Conservation (phyloP, 1,140 invertebrate species). For the Rhizoglyphus robini region DNA sequence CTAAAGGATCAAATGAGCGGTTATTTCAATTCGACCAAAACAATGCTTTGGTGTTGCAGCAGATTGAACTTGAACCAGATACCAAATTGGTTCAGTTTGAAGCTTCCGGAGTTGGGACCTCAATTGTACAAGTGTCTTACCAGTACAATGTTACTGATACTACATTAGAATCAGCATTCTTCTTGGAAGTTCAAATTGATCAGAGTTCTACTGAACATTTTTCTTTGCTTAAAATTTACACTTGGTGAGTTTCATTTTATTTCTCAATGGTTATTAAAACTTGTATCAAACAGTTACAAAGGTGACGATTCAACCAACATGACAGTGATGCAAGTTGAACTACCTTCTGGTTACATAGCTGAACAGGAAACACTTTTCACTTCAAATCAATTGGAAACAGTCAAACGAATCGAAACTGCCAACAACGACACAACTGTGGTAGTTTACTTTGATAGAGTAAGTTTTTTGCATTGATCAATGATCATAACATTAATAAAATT, state of each 20-base stretch:
- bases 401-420: constrained; percentile 64
- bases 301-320: constrained; percentile 46
- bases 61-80: too few species aligned
- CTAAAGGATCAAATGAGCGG: too few species aligned
- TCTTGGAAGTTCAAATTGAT: too few species aligned
- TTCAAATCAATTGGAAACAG: constrained; percentile 52
- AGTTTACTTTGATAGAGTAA: constrained; percentile 61
- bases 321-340: too few species aligned
- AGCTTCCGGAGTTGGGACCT: too few species aligned
- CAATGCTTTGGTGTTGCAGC: too few species aligned
- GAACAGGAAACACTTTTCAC: constrained; percentile 69
- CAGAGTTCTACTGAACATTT: background rate
- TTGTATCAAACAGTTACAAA: constrained; percentile 35
- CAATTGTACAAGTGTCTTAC: too few species aligned
- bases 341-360: too few species aligned
- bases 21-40: too few species aligned
- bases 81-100: too few species aligned
- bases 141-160: too few species aligned
- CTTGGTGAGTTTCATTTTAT: constrained; percentile 50
- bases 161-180: too few species aligned
- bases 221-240: background rate
- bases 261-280: constrained; percentile 46
- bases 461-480: constrained; percentile 8
- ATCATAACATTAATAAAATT: background rate
- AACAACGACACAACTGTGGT: constrained; percentile 58